Evolutionary conservation across 1,140 invertebrate genomes (phyloP).

Genomic region (Diorhabda sublineata): DNA sequence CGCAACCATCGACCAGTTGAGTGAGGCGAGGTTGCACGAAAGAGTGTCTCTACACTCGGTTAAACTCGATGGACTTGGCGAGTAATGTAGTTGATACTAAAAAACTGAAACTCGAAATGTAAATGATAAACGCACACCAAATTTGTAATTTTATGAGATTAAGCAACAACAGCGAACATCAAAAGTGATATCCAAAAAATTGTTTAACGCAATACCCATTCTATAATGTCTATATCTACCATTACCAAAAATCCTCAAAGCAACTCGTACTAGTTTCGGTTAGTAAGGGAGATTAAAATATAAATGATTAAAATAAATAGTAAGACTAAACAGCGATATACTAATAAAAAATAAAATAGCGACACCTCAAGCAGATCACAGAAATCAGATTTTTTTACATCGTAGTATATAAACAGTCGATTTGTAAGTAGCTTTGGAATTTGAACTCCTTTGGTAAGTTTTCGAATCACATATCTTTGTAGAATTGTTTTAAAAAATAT

Average conservation of each 20-base stretch:
- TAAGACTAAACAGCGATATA: not conserved
- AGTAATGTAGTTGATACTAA: too few relatives aligned
- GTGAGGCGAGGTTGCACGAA: too few relatives aligned
- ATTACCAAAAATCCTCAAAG: slow-evolving; percentile 6
- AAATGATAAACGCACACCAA: not conserved
- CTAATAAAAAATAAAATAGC: slow-evolving; percentile 1
- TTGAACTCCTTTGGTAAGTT: too few relatives aligned
- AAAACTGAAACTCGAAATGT: too few relatives aligned
- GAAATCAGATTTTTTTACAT: not conserved
- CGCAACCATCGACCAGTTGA: too few relatives aligned
- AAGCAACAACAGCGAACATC: not conserved
- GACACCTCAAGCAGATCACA: not conserved
- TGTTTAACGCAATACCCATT: not conserved
- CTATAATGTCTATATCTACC: not conserved
- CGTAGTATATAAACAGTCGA: too few relatives aligned
- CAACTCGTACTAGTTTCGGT: slow-evolving; percentile 6
- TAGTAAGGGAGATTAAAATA: slow-evolving; percentile 6
- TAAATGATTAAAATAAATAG: slow-evolving; percentile 4
- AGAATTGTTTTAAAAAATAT: too few relatives aligned
- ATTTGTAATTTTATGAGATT: not conserved
- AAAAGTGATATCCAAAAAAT: not conserved
- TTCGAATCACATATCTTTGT: too few relatives aligned
- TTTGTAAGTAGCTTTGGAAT: too few relatives aligned
- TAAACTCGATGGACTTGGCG: too few relatives aligned
- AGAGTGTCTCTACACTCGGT: too few relatives aligned